Base-by-base conservation (phyloP, 2,888 invertebrate species). In the Bellardia bayeri region DNA sequence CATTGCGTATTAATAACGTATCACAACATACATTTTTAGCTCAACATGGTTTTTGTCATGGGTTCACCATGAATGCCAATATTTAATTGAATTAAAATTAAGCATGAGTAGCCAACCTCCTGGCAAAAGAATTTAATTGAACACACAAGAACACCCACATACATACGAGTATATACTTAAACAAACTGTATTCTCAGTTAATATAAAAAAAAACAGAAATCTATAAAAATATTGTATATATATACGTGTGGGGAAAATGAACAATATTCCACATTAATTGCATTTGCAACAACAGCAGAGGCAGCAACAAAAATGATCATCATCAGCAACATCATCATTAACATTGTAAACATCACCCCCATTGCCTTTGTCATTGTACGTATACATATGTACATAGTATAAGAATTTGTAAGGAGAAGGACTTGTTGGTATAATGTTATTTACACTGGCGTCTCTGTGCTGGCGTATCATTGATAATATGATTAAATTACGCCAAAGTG, bases 401-500 rank as follows among this genome's bases (percentile, higher is more conserved):
- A 11, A 13, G 11, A 13, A 42, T 58, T 69, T 51, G 13, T 16
- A 16, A 69, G 63, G 33, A 56, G 40, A 51, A 74, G 51, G 68
- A 69, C 54, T 75, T 76, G 63, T 71, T 85, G 51, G 40, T 54
- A 76, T 58, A 56, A 69, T 75, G 64, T 64, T 75, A 64, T 74
- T 74, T 58, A 45, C 54, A 64, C 64, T 87, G 87, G 85, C 85
- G 87, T 85, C 85, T 69, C 16, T 74, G 23, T 82, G 56, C 45
- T 30, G 42, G 54, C 76, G 82, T 82, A 85, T 85, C 85, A 82
- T 58, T 87, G 87, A 87, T 87, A 87, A 87, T 85, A 54, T 87
- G 85, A 87, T 87, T 87, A 87, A 79, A 75, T 87, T 82, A 87
- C 87, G 87, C 87, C 87, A 87, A 87, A 87, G 87, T 87, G 87